phyloP scores from a whole-genome alignment of 2,888 invertebrate species.

The Bhutanitis thaidina region DNA sequence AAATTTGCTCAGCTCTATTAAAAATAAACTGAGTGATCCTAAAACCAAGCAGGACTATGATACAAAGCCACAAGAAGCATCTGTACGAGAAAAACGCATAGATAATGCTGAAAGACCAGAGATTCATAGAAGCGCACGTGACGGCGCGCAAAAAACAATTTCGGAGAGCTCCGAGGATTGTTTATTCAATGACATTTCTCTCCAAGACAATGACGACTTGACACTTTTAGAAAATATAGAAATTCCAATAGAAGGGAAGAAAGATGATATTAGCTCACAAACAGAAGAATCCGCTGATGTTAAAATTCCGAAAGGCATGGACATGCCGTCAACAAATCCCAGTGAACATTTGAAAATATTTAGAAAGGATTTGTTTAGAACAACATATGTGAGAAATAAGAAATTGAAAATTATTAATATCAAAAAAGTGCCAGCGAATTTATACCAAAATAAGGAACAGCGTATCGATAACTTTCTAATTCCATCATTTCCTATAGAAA shows the following conservation, averaged over 20 bases:
- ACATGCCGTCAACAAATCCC: background rate
- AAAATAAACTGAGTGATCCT: slow-evolving; percentile 30
- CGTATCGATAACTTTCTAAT: background rate
- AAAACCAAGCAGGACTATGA: slow-evolving; percentile 1
- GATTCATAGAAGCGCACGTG: background rate
- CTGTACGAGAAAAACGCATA: background rate
- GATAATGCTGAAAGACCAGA: background rate
- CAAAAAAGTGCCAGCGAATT: background rate
- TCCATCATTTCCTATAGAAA: background rate
- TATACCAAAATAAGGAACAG: background rate
- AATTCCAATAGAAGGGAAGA: slow-evolving; percentile 24
- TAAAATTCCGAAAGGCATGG: background rate
- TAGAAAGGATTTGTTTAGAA: background rate
- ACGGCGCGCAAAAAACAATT: background rate
- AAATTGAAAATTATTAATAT: slow-evolving; percentile 1
- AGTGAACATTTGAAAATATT: background rate
- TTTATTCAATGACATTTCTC: slow-evolving; percentile 6
- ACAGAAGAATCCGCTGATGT: background rate
- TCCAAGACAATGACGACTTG: slow-evolving; percentile 21
- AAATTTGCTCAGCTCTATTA: slow-evolving; percentile 41
- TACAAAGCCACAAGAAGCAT: slow-evolving; percentile 3
- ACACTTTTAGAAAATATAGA: slow-evolving; percentile 26
- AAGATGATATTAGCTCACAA: background rate
- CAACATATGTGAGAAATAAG: background rate
- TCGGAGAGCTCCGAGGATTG: slow-evolving; percentile 35